These are phyloP conservation scores for Batillaria attramentaria DNA, from an alignment of 1,140 invertebrate genomes.

Conservation along the genomic window DNA sequence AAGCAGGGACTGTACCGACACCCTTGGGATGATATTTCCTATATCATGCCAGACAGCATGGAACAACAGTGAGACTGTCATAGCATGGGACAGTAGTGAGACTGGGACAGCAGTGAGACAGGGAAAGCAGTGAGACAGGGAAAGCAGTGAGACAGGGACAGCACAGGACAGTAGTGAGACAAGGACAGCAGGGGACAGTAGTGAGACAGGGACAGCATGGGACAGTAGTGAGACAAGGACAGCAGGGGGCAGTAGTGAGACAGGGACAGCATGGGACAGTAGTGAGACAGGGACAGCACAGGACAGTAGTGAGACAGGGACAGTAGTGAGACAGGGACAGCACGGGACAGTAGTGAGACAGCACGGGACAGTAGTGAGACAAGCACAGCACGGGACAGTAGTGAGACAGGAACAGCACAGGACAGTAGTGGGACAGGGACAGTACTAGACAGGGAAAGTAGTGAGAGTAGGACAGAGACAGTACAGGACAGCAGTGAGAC, in stretches of 20 bases:
- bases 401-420: not conserved
- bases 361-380: not conserved
- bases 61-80: constrained; percentile 21
- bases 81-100: not conserved
- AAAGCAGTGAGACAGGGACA: not conserved
- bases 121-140: too few species aligned
- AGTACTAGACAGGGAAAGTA: not conserved
- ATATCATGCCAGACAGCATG: constrained; percentile 87
- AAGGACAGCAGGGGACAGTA: not conserved
- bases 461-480: too few species aligned
- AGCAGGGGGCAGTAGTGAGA: not conserved
- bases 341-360: too few species aligned
- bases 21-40: constrained; percentile 99
- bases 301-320: too few species aligned
- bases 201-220: not conserved
- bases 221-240: not conserved
- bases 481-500: not conserved
- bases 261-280: not conserved
- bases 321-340: too few species aligned
- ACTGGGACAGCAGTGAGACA: not conserved
- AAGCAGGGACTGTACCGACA: constrained; percentile 99
- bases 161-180: not conserved
- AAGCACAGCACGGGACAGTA: too few species aligned
- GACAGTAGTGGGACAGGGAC: not conserved
- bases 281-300: too few species aligned